Base-by-base conservation (phyloP, 2,113 vertebrate species). In the Siphamia tubifer region DNA sequence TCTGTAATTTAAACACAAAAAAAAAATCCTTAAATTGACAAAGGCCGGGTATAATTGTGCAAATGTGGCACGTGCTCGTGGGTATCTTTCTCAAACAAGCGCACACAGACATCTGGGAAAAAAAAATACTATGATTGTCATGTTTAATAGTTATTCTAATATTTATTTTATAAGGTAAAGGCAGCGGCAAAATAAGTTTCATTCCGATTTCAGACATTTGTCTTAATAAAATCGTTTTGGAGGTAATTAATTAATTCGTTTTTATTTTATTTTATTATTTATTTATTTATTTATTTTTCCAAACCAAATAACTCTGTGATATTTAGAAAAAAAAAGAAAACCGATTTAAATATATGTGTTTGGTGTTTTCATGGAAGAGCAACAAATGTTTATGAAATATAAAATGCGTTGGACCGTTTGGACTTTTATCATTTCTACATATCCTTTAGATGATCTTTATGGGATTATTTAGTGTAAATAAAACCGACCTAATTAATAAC, bases 1-100 rank as follows among this genome's bases (percentile, higher is more conserved):
- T 12, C 16, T 49, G 54, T 25, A 12, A 71, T 72, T 68, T 31
- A 57, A 51, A 67, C 21, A 36, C 20, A n/a, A n/a, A n/a, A n/a
- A n/a, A n/a, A n/a, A n/a, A n/a, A n/a, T n/a, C n/a, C 43, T 12
- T 15, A n/a, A n/a, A 13, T 43, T 6, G 20, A 57, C 49, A 62
- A 67, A 62, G 44, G 16, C n/a, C 48, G 36, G 17, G 45, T 70
- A 44, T 23, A 56, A 74, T 44, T 62, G 17, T 16, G 16, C 35
- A 20, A 15, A 6, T 16, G 49, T 12, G 24, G 12, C 42, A 19
- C 30, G 4, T 24, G 19, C 19, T 3, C 1, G 9, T 11, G 11
- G 21, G 13, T 21, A 9, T 19, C 21, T 11, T 21, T 25, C 16
- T 19, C 3, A 47, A 16, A 42, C 20, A 2, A 4, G 11, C 8